Evolutionary conservation across 1,140 invertebrate species (phyloP).

Genomic region (Vanessa tameamea): DNA sequence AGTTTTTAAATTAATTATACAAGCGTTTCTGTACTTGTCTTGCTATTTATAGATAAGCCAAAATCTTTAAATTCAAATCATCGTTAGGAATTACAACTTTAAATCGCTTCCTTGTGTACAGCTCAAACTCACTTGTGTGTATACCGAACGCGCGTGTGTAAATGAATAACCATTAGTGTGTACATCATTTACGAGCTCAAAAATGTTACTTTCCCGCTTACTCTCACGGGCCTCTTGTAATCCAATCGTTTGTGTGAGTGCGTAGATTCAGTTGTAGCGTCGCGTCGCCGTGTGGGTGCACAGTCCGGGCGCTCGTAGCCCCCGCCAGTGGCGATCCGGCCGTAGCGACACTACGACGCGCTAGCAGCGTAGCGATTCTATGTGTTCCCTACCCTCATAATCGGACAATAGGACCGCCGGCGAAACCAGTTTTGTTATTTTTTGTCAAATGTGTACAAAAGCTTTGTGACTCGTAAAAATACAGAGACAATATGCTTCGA

Average conservation of each 20-base stretch:
- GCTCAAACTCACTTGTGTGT: slow-evolving; percentile 40
- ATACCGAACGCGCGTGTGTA: slow-evolving; percentile 55
- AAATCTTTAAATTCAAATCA: slow-evolving; percentile 78
- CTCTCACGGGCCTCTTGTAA: slow-evolving; percentile 62
- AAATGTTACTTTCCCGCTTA: slow-evolving; percentile 72
- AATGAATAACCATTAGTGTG: slow-evolving; percentile 67
- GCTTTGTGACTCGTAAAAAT: slow-evolving; percentile 49
- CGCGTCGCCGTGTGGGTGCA: slow-evolving; percentile 53
- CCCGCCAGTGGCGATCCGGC: slow-evolving; percentile 70
- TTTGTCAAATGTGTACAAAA: slow-evolving; percentile 50
- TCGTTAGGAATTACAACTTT: slow-evolving; percentile 80
- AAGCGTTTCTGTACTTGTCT: slow-evolving; percentile 23
- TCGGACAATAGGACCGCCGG: slow-evolving; percentile 71
- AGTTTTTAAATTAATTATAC: neutral
- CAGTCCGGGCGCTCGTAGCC: slow-evolving; percentile 70
- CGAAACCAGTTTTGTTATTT: slow-evolving; percentile 70
- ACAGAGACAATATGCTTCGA: slow-evolving; percentile 57
- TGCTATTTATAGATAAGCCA: slow-evolving; percentile 54
- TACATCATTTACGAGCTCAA: slow-evolving; percentile 74
- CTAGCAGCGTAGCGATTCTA: slow-evolving; percentile 59
- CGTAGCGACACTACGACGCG: slow-evolving; percentile 67
- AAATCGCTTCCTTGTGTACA: slow-evolving; percentile 71
- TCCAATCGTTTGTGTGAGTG: slow-evolving; percentile 54
- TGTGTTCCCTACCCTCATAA: slow-evolving; percentile 48
- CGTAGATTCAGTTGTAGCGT: slow-evolving; percentile 44